Base-by-base conservation (phyloP, 2,888 invertebrate species). In the Synergus laeviventris region DNA sequence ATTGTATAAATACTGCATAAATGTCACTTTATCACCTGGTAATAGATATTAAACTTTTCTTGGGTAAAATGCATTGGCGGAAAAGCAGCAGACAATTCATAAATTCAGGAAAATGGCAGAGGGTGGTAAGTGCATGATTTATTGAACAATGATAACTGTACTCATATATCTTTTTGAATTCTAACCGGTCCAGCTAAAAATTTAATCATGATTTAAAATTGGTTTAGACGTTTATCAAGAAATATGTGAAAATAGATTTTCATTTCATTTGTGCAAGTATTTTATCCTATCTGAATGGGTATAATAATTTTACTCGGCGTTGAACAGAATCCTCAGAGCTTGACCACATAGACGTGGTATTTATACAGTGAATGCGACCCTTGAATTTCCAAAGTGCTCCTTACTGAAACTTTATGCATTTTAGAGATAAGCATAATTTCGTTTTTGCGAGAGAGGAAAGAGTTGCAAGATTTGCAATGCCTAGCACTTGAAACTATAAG, bases 11-110 rank as follows among this genome's bases (percentile, higher is more conserved):
- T 16, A 16, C 11, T 38, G 42, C 42, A 42, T n/a, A 18, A 14
- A 14, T 39, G 12, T 14, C 21, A 38, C n/a, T 42, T 21, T 42
- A 64, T 64, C 5, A 18, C n/a, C 18, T 12, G 39, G 21, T 14
- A 39, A 66, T 16, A 18, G 64, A 66, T 45, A 66, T 45, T 45
- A 24, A 66, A 66, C 42, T 66, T 66, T 66, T 66, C 24, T 18
- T 7, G 24, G 1, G 21, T 42, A 64, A 64, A 66, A 8, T 64
- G 39, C 21, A 11, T 18, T 14, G 5, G 21, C 39, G 64, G 42
- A 45, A 21, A 42, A 66, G 16, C 39, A 66, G 42, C 64, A 66
- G 42, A 45, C n/a, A 24, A 42, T 66, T 14, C 64, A 66, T 45
- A 66, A 66, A 66, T 66, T 21, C 42, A 42, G 14, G 16, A 66